Evolutionary conservation across 1,140 invertebrate species (phyloP), one percentile per base, ranked within the genome.

Genomic region (Leptinotarsa undecemlineata): DNA sequence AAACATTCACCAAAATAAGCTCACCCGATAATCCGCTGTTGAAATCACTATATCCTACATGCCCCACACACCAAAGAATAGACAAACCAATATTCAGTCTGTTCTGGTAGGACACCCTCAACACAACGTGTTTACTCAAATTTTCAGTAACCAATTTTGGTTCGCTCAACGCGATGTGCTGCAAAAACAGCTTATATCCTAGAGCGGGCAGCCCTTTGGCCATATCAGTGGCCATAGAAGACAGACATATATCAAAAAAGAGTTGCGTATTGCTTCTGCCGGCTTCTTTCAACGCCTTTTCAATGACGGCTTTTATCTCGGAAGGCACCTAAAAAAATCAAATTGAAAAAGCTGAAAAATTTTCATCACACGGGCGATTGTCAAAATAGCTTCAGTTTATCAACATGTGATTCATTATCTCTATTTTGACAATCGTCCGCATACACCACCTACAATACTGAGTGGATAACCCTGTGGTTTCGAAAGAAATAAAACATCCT

Each of bases 91-190:
- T 91, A 19, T 90, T 88, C 74, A 92, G 91, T 61, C 93, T 87
- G 82, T 95, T 95, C 80, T 94, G 92, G 84, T 94, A 94, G 3
- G 92, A 94, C 74, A 90, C 92, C 61, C 90, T 87, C n/a, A 94
- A 82, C 66, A 86, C 88, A 1, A 87, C 86, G 71, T 89, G 86
- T 84, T 92, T 93, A 11, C 86, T 81, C 78, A 92, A 84, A 77
- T 91, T 92, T 2, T 85, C 84, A 2, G 87, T 80, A 19, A 89
- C 89, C 74, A 92, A 88, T 68, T 88, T 88, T 1, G 92, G 91
- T 85, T 91, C 88, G 23, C 88, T 87, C 71, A 88, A 86, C 3
- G 90, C 90, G 74, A 94, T 83, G 75, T 92, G 83, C 83, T 94
- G 92, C 3, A 93, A 81, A 66, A 92, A 86, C 66, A 94, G 86